Evolutionary conservation across 2,888 invertebrate genomes (phyloP).

Genomic region (Agrotis segetum): DNA sequence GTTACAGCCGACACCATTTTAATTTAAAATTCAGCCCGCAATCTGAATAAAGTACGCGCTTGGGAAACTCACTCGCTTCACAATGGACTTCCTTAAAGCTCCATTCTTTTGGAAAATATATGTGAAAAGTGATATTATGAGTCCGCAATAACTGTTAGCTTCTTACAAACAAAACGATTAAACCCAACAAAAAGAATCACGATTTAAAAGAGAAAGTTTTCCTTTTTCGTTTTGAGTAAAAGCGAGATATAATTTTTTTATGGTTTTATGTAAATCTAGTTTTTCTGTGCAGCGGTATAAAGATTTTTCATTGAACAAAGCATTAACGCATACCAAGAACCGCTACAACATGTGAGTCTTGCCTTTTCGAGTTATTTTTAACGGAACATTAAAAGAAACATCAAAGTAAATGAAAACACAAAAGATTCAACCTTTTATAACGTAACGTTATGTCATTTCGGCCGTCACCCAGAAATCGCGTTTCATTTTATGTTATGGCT

Average conservation of each 20-base stretch:
- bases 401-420: constrained; percentile 31
- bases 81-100: constrained; percentile 53
- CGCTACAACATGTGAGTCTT: not conserved
- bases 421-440: constrained; percentile 24
- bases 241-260: not conserved
- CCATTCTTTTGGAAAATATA: constrained; percentile 53
- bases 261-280: not conserved
- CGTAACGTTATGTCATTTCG: constrained; percentile 32
- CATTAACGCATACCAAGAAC: not conserved
- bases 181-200: not conserved
- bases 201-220: not conserved
- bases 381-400: constrained; percentile 20
- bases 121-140: constrained; percentile 43
- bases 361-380: constrained; percentile 1
- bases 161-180: constrained; percentile 21
- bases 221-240: not conserved
- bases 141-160: constrained; percentile 18
- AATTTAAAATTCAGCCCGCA: constrained; percentile 50
- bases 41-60: constrained; percentile 55
- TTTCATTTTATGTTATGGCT: constrained; percentile 53
- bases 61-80: constrained; percentile 38
- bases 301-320: not conserved
- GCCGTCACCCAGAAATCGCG: constrained; percentile 41
- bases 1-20: constrained; percentile 12
- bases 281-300: not conserved